These are phyloP conservation scores for Ophioninae sp. DNA, from an alignment of 2,888 invertebrate species.

Conservation along the genomic window DNA sequence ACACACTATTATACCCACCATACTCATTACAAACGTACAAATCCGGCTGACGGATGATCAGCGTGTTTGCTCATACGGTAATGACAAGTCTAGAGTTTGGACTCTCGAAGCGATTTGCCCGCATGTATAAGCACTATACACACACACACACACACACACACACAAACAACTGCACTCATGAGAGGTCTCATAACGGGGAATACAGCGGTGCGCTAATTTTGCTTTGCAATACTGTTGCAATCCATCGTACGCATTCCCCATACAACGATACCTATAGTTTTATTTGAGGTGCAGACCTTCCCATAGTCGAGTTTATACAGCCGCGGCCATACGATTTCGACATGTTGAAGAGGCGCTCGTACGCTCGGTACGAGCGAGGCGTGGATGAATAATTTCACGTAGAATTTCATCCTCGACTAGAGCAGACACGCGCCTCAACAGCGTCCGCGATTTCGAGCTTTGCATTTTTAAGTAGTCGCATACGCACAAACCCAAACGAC, in stretches of 20 bases:
- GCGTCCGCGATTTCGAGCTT: slow-evolving; percentile 46
- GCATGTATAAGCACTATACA: slow-evolving; percentile 2
- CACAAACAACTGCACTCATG: background rate
- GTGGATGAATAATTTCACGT: slow-evolving; percentile 63
- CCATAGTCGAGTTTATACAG: background rate
- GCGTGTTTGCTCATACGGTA: slow-evolving; percentile 56
- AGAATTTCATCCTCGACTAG: slow-evolving; percentile 62
- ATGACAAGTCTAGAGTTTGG: slow-evolving; percentile 52
- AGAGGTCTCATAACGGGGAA: slow-evolving; percentile 41
- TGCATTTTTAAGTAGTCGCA: slow-evolving; percentile 62
- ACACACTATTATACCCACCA: background rate
- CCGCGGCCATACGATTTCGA: slow-evolving; percentile 7
- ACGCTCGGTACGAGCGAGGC: slow-evolving; percentile 14
- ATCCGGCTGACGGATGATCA: slow-evolving; percentile 20
- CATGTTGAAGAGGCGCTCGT: slow-evolving; percentile 33
- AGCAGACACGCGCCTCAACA: slow-evolving; percentile 60
- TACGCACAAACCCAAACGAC: slow-evolving; percentile 56
- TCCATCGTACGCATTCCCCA: slow-evolving; percentile 32
- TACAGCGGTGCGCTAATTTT: slow-evolving; percentile 51
- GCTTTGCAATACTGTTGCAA: slow-evolving; percentile 14
- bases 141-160: background rate
- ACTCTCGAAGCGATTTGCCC: slow-evolving; percentile 50
- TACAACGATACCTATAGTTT: slow-evolving; percentile 39
- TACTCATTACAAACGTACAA: background rate
- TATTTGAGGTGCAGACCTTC: background rate